Evolutionary conservation across 2,888 invertebrate species (phyloP).

Genomic region (Miltochrista miniata): DNA sequence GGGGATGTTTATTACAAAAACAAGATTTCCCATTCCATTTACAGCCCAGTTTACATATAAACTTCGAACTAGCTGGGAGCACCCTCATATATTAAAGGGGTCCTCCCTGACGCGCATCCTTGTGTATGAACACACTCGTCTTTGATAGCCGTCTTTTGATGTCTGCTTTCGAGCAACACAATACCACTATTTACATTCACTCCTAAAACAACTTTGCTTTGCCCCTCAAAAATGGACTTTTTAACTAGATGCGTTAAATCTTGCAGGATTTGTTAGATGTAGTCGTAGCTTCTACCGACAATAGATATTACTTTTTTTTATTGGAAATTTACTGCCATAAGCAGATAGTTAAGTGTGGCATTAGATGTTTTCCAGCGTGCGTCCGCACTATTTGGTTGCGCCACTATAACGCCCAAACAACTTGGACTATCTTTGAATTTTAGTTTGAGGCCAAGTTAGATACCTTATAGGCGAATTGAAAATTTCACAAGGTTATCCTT

Average conservation of each 20-base stretch:
- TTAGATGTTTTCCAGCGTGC: too few relatives aligned
- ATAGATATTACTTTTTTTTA: too few relatives aligned
- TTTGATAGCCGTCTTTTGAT: constrained; percentile 79
- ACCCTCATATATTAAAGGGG: constrained; percentile 61
- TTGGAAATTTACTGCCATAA: too few relatives aligned
- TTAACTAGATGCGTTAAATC: constrained; percentile 48
- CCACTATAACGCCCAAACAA: too few relatives aligned
- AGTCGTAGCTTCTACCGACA: neutral
- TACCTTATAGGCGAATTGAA: too few relatives aligned
- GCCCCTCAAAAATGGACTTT: constrained; percentile 55
- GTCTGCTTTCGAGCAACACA: constrained; percentile 68
- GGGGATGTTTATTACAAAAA: constrained; percentile 28
- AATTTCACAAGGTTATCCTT: too few relatives aligned
- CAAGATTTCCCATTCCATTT: constrained; percentile 28
- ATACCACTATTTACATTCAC: constrained; percentile 65
- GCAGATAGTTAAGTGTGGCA: too few relatives aligned
- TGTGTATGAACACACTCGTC: constrained; percentile 62
- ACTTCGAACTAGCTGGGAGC: constrained; percentile 63
- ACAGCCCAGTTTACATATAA: constrained; percentile 52
- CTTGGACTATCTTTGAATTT: too few relatives aligned
- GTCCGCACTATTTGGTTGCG: too few relatives aligned
- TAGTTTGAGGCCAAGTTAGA: too few relatives aligned
- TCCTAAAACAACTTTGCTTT: constrained; percentile 63
- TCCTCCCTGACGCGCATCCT: constrained; percentile 55
- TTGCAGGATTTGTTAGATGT: constrained; percentile 13